phyloP scores from a whole-genome alignment of 2,888 invertebrate species.

The Branchinecta sandiegonensis region DNA sequence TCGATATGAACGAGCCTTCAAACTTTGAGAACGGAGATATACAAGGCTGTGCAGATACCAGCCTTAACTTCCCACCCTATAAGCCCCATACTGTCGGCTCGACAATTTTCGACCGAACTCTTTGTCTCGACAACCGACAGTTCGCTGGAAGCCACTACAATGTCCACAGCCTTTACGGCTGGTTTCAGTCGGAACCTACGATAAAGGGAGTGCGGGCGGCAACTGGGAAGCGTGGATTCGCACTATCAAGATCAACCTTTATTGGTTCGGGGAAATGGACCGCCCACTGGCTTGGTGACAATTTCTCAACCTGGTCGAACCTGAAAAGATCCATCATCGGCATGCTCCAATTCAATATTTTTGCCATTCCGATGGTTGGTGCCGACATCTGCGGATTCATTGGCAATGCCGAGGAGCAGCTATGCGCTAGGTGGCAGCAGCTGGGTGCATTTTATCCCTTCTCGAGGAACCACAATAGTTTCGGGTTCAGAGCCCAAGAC shows the following conservation, averaged over 20 bases:
- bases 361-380: conserved; percentile 29
- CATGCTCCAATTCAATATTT: conserved; percentile 35
- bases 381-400: conserved; percentile 31
- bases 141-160: conserved; percentile 30
- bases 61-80: neutral
- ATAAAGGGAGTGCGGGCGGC: conserved; percentile 18
- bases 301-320: conserved; percentile 33
- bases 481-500: conserved; percentile 26
- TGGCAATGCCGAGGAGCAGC: conserved; percentile 32
- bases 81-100: neutral
- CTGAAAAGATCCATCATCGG: conserved; percentile 32
- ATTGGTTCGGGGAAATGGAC: conserved; percentile 33
- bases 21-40: neutral
- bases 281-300: conserved; percentile 37
- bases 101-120: neutral
- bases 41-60: neutral
- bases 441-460: conserved; percentile 39
- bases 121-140: neutral
- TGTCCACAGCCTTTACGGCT: conserved; percentile 32
- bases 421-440: conserved; percentile 39
- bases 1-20: conserved; percentile 27
- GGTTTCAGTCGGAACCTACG: conserved; percentile 29
- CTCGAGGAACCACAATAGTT: conserved; percentile 33
- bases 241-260: conserved; percentile 33
- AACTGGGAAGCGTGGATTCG: conserved; percentile 28